These are phyloP conservation scores for Onychostruthus taczanowskii DNA, from an alignment of 2,113 vertebrate species.

Conservation along the genomic window DNA sequence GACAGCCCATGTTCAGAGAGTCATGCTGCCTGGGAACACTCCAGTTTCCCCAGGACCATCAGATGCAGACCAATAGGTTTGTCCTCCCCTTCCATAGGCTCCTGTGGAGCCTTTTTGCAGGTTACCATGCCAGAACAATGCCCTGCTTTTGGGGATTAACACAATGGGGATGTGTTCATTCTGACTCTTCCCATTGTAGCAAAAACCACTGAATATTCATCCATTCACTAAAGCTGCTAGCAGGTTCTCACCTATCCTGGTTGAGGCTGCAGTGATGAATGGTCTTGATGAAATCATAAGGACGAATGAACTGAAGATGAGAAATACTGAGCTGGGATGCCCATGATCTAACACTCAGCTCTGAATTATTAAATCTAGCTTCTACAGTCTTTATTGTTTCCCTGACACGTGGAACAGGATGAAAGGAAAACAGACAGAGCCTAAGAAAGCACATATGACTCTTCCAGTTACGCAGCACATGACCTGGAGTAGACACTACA, in stretches of 20 bases:
- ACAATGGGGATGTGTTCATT: not conserved
- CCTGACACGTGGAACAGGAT: not conserved
- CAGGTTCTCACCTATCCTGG: not conserved
- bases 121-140: not conserved
- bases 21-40: not conserved
- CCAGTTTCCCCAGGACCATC: not conserved
- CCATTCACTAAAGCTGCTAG: not conserved
- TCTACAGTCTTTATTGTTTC: not conserved
- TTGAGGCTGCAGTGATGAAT: not conserved
- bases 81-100: not conserved
- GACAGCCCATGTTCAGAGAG: not conserved
- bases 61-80: not conserved
- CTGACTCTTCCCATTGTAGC: not conserved
- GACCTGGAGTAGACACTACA: not conserved
- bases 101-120: not conserved
- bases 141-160: not conserved
- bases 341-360: not conserved
- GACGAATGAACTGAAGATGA: not conserved
- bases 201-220: not conserved
- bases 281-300: not conserved
- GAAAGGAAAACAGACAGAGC: constrained; percentile 5
- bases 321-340: not conserved
- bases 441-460: not conserved
- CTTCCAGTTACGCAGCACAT: not conserved
- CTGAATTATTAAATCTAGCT: not conserved